phyloP scores from a whole-genome alignment of 2,113 vertebrate species.

The Leptobrachium leishanense region DNA sequence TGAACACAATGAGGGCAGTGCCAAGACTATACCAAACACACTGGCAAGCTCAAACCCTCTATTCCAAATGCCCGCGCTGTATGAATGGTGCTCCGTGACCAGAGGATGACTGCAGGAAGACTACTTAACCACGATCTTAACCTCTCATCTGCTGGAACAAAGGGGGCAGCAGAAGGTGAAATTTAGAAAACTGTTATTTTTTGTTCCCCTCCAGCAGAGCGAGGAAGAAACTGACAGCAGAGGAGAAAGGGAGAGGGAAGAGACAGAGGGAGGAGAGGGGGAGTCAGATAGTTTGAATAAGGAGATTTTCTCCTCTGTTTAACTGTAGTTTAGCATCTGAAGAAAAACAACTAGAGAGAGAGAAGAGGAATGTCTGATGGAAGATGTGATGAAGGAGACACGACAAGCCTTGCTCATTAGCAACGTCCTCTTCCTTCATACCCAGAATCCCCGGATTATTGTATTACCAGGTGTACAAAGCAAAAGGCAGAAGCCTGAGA shows the following conservation, averaged over 20 bases:
- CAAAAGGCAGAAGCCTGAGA: no score
- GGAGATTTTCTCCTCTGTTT: conserved; percentile 45
- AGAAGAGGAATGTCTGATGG: conserved; percentile 10
- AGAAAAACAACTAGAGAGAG: not conserved
- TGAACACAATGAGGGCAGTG: not conserved
- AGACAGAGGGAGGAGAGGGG: conserved; percentile 18
- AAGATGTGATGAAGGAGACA: conserved; percentile 24
- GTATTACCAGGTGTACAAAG: not conserved
- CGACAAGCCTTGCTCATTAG: conserved; percentile 31
- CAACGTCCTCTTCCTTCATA: conserved; percentile 1
- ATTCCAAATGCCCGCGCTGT: no score
- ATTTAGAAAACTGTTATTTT: conserved; percentile 41
- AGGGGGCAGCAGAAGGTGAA: conserved; percentile 29
- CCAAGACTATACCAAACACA: not conserved
- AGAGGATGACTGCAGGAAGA: not conserved
- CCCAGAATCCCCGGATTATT: conserved; percentile 4
- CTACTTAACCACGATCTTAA: conserved; percentile 8
- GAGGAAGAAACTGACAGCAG: conserved; percentile 44
- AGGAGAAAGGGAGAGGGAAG: conserved; percentile 19
- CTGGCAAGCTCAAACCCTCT: not conserved
- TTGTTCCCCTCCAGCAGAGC: conserved; percentile 46
- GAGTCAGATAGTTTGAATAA: conserved; percentile 36
- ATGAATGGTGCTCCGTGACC: not conserved
- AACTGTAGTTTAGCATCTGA: conserved; percentile 43
- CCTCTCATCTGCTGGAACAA: conserved; percentile 24